phyloP scores from a whole-genome alignment of 35 echinoderm and acorn worm genomes.

The Apostichopus californicus region DNA sequence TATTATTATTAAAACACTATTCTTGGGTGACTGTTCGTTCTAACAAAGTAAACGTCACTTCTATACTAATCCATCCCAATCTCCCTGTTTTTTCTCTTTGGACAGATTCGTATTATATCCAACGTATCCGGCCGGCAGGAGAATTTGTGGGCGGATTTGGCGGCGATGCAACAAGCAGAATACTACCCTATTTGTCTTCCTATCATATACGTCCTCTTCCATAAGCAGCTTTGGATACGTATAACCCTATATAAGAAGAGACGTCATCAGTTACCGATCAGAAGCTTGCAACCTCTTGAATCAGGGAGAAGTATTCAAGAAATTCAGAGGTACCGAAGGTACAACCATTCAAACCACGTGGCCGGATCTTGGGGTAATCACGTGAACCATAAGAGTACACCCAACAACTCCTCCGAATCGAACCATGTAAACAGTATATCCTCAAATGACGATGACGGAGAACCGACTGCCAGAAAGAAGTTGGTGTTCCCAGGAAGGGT shows the following conservation, averaged over 20 bases:
- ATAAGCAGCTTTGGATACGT: constrained; percentile 77
- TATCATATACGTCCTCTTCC: constrained; percentile 74
- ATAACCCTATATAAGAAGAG: constrained; percentile 46
- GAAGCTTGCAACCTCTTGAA: constrained; percentile 10
- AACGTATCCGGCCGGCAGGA: constrained; percentile 69
- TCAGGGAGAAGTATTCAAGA: constrained; percentile 35
- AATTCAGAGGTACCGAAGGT: constrained; percentile 36
- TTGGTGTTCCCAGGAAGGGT: constrained; percentile 19
- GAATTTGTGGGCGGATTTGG: constrained; percentile 67
- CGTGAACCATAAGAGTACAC: neutral
- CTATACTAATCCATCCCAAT: too few relatives aligned
- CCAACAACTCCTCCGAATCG: neutral
- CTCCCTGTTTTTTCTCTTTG: neutral
- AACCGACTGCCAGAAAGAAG: neutral
- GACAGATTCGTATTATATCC: constrained; percentile 75
- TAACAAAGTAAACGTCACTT: too few relatives aligned
- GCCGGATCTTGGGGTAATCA: constrained; percentile 1
- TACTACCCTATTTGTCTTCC: constrained; percentile 80
- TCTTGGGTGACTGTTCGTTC: too few relatives aligned
- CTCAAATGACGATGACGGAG: neutral
- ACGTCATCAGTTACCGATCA: constrained; percentile 35
- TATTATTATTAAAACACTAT: too few relatives aligned
- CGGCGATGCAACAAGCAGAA: constrained; percentile 78
- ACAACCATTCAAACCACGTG: constrained; percentile 29
- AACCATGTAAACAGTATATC: constrained; percentile 33